Conservation (phyloP, 2,888 invertebrate species). For the Caenorhabditis zanzibari region DNA sequence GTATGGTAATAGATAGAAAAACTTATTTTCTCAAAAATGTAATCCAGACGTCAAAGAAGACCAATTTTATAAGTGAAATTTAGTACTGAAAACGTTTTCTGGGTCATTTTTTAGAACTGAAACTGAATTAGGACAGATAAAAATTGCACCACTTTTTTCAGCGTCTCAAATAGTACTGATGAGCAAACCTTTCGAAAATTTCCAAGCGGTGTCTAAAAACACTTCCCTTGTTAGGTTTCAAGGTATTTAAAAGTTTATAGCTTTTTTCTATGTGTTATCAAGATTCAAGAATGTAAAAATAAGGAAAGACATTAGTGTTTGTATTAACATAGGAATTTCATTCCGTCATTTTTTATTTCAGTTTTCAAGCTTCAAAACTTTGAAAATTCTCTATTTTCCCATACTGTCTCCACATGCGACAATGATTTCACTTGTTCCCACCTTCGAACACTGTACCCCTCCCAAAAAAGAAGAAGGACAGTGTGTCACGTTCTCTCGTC, state of each 20-base stretch:
- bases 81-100: too few species aligned
- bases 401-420: not conserved
- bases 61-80: too few species aligned
- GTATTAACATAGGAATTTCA: not conserved
- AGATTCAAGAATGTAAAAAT: not conserved
- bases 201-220: too few species aligned
- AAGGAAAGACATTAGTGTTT: not conserved
- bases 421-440: conserved; percentile 11
- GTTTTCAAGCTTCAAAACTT: not conserved
- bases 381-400: conserved; percentile 3
- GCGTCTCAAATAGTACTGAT: too few species aligned
- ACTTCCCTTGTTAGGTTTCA: not conserved
- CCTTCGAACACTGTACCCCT: not conserved
- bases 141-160: too few species aligned
- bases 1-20: too few species aligned
- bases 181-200: too few species aligned
- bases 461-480: not conserved
- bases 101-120: too few species aligned
- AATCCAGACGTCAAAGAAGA: too few species aligned
- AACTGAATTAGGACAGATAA: too few species aligned
- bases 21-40: too few species aligned
- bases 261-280: not conserved
- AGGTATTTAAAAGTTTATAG: not conserved
- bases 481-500: conserved; percentile 23
- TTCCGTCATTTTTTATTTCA: not conserved